Conservation (phyloP, 53 echinoderm and acorn worm genomes). For the Temnopleurus reevesii region DNA sequence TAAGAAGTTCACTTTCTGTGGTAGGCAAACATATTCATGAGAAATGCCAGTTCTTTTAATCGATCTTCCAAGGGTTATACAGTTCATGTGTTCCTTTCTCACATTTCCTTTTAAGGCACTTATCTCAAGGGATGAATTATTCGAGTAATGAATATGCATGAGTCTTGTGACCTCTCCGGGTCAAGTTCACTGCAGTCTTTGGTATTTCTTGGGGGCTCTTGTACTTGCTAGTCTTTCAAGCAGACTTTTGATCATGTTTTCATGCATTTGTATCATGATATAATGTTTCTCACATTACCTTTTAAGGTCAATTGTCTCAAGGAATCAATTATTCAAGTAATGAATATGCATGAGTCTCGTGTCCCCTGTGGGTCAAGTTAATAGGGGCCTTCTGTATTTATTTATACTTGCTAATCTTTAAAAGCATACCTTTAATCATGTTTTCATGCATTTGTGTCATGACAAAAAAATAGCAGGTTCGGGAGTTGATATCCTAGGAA, state of each 20-base stretch:
- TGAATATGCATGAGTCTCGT: conserved; percentile 1
- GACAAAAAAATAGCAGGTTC: too few species aligned
- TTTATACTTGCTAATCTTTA: neutral
- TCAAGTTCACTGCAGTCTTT: neutral
- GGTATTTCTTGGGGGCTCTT: neutral
- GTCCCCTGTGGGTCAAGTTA: conserved; percentile 15
- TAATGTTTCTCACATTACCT: neutral
- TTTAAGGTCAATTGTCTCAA: neutral
- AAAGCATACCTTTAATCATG: neutral
- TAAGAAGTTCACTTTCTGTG: too few species aligned
- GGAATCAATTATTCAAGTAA: neutral
- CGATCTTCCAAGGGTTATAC: neutral
- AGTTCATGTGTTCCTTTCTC: neutral
- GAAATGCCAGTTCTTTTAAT: too few species aligned
- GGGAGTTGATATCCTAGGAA: too few species aligned
- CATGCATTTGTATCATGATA: too few species aligned
- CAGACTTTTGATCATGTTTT: neutral
- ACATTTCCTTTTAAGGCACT: neutral
- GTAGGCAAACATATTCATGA: too few species aligned
- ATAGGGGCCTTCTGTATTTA: neutral
- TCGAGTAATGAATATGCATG: conserved; percentile 2
- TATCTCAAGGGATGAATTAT: neutral
- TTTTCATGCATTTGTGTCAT: too few species aligned
- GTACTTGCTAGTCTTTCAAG: neutral
- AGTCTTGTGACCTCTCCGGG: neutral